Percentiles rank a stretch among this genome's conserved stretches.
Evolutionary conservation across 2,113 vertebrate species (phyloP).

Genomic region (Pleuronectes platessa): DNA sequence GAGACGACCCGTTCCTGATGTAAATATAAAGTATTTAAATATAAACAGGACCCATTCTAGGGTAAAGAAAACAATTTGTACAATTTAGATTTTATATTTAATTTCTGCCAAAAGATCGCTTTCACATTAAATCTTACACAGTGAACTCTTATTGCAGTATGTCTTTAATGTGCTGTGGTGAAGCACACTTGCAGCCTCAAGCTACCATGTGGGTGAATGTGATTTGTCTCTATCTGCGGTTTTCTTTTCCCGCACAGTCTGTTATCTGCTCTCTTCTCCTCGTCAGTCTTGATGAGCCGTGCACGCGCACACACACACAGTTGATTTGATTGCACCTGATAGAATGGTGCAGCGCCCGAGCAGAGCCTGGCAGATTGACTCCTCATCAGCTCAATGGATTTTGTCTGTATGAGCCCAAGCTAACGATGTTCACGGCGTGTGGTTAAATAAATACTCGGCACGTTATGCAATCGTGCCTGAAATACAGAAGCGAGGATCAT

Average conservation of each 20-base stretch:
- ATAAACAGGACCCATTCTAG: too few relatives aligned
- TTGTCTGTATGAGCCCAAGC: slow-evolving; percentile 21
- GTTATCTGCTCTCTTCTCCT: slow-evolving; percentile 9
- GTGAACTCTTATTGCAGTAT: too few relatives aligned
- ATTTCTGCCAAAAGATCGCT: too few relatives aligned
- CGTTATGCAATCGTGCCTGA: slow-evolving; percentile 10
- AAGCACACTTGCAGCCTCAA: not conserved
- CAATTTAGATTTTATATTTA: too few relatives aligned
- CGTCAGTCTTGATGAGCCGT: slow-evolving; percentile 32
- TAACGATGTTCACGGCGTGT: not conserved
- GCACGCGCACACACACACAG: not conserved
- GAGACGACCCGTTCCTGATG: too few relatives aligned
- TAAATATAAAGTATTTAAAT: too few relatives aligned
- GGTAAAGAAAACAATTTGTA: too few relatives aligned
- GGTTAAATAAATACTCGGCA: slow-evolving; percentile 18
- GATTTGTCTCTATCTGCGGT: not conserved
- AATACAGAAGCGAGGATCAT: slow-evolving; percentile 19
- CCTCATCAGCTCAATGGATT: slow-evolving; percentile 22
- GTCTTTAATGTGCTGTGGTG: not conserved
- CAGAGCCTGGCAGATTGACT: slow-evolving; percentile 25
- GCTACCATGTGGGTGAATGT: not conserved
- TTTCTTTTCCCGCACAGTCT: not conserved
- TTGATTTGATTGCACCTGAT: slow-evolving; percentile 64
- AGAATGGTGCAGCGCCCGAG: slow-evolving; percentile 53
- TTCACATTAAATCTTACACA: too few relatives aligned